Conservation (phyloP, 1,140 invertebrate genomes). For the Drosophila erecta region DNA sequence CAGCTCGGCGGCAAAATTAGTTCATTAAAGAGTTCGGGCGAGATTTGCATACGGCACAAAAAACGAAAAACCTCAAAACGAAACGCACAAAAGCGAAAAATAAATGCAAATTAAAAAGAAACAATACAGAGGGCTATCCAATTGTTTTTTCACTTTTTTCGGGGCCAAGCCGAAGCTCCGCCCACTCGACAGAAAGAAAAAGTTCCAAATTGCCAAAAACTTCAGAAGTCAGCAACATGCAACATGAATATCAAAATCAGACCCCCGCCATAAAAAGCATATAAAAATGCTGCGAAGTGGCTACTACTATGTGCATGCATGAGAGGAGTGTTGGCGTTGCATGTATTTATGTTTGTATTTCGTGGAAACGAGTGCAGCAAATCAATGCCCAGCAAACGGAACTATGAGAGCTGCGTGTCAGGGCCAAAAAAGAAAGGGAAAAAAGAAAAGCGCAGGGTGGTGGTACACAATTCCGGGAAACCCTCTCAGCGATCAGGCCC, state of each 20-base stretch:
- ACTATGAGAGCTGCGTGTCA: slow-evolving; percentile 68
- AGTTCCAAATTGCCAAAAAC: slow-evolving; percentile 71
- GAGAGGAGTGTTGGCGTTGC: slow-evolving; percentile 17
- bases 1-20: slow-evolving; percentile 58
- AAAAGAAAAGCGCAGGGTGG: too few relatives aligned
- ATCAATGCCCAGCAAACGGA: slow-evolving; percentile 64
- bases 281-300: slow-evolving; percentile 21
- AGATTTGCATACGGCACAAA: slow-evolving; percentile 63
- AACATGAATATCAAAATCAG: slow-evolving; percentile 80
- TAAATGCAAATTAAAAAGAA: slow-evolving; percentile 66
- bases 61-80: slow-evolving; percentile 18
- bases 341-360: slow-evolving; percentile 70
- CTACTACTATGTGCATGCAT: slow-evolving; percentile 20
- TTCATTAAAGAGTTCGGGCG: slow-evolving; percentile 71
- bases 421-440: slow-evolving; percentile 48
- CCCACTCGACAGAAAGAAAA: slow-evolving; percentile 33
- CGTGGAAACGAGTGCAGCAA: slow-evolving; percentile 70
- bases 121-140: slow-evolving; percentile 55
- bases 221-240: slow-evolving; percentile 80
- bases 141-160: slow-evolving; percentile 36
- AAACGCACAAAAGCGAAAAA: slow-evolving; percentile 48
- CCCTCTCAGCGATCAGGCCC: slow-evolving; percentile 36
- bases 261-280: slow-evolving; percentile 41
- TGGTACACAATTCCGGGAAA: slow-evolving; percentile 47
- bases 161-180: background rate